Conservation (phyloP, 2,113 vertebrate genomes). For the Aspidoscelis tigris region DNA sequence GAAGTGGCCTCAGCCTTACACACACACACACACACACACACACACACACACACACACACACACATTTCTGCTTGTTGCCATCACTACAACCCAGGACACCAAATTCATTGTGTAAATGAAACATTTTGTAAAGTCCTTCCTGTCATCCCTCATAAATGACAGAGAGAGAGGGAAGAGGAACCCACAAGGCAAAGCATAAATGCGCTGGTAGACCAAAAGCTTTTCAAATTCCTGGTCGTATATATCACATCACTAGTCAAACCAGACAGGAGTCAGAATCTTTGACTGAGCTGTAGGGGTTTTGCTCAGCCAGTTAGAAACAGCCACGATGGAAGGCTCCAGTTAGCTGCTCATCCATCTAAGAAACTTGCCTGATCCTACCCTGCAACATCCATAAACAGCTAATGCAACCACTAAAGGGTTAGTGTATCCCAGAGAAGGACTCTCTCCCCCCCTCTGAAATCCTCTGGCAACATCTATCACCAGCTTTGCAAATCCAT, state of each 20-base stretch:
- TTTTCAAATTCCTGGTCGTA: neutral
- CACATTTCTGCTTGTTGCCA: neutral
- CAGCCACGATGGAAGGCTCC: slow-evolving; percentile 3
- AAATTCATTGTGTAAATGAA: neutral
- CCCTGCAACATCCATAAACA: accelerated
- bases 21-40: no score
- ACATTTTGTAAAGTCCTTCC: neutral
- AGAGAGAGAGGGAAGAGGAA: neutral
- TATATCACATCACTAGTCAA: neutral
- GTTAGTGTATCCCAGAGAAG: neutral
- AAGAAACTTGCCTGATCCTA: neutral
- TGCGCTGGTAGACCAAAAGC: neutral
- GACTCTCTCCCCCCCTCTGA: accelerated
- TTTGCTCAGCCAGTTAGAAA: slow-evolving; percentile 3
- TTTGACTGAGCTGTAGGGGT: neutral
- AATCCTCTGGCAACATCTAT: neutral
- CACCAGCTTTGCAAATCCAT: accelerated
- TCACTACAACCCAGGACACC: no score
- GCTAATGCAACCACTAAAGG: accelerated
- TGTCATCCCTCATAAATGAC: no score
- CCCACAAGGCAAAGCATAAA: neutral
- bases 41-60: no score
- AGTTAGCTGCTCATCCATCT: slow-evolving; percentile 20
- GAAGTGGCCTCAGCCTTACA: neutral
- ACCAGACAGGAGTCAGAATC: neutral